These are phyloP conservation scores for Nothocercus nigrocapillus DNA, from an alignment of 2,113 vertebrate species.

Conservation along the genomic window DNA sequence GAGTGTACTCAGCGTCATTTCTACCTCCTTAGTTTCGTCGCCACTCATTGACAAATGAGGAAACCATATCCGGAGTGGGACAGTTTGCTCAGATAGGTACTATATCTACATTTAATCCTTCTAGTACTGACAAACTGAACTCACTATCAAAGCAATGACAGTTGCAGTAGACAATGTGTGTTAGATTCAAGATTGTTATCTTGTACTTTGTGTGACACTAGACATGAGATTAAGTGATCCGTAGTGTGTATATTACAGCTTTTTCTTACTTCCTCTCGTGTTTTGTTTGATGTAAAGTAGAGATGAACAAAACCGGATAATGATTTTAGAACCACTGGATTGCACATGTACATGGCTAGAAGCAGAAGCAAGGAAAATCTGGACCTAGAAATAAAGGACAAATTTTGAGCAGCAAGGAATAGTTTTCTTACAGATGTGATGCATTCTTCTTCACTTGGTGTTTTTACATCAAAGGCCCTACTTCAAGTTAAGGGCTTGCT, in stretches of 20 bases:
- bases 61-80: conserved; percentile 17
- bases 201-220: not conserved
- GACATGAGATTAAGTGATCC: conserved; percentile 54
- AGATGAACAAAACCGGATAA: conserved; percentile 64
- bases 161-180: conserved; percentile 41
- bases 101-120: conserved; percentile 58
- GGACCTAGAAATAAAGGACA: conserved; percentile 15
- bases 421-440: conserved; percentile 17
- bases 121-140: conserved; percentile 24
- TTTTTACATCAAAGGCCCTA: conserved; percentile 30
- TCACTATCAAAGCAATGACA: not conserved
- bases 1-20: not conserved
- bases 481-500: not conserved
- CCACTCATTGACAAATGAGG: conserved; percentile 26
- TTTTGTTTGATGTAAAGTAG: conserved; percentile 52
- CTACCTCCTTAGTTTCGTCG: not conserved
- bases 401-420: not conserved
- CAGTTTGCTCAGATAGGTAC: not conserved
- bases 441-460: not conserved
- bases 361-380: conserved; percentile 30
- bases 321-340: not conserved
- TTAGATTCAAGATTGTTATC: conserved; percentile 50
- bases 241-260: conserved; percentile 50
- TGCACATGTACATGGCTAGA: not conserved
- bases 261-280: conserved; percentile 55